These are phyloP conservation scores for Sebastes baramenuke DNA, from an alignment of 2,797 vertebrate species.

Conservation along the genomic window DNA sequence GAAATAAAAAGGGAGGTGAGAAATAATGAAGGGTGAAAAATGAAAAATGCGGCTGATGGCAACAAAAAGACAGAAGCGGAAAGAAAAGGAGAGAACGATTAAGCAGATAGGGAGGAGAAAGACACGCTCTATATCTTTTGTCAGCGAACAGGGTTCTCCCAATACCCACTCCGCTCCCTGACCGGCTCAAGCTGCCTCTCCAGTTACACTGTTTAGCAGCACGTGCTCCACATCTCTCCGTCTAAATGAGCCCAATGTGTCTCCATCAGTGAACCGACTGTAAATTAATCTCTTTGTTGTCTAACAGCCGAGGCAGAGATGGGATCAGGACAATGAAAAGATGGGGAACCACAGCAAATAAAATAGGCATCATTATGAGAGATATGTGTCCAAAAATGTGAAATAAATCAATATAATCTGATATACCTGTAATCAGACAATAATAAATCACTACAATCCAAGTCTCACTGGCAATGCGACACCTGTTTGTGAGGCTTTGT, in stretches of 20 bases:
- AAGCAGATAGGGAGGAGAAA: background rate
- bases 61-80: background rate
- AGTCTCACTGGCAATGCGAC: background rate
- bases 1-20: background rate
- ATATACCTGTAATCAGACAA: background rate
- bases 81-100: background rate
- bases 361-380: background rate
- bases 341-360: slow-evolving; percentile 1
- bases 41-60: slow-evolving; percentile 19
- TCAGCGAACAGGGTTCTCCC: slow-evolving; percentile 46
- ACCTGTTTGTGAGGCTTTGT: background rate
- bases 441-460: background rate
- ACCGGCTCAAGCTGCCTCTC: slow-evolving; percentile 55
- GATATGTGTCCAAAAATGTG: background rate
- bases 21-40: slow-evolving; percentile 6
- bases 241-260: slow-evolving; percentile 57
- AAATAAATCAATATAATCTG: background rate
- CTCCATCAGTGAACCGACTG: slow-evolving; percentile 56
- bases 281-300: slow-evolving; percentile 76
- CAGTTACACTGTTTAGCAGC: slow-evolving; percentile 56
- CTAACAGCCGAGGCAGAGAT: slow-evolving; percentile 44
- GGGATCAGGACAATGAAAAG: slow-evolving; percentile 39
- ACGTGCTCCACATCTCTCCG: slow-evolving; percentile 57
- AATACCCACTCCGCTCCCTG: slow-evolving; percentile 30
- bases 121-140: slow-evolving; percentile 56